These are phyloP conservation scores for Acropternis orthonyx DNA, from an alignment of 2,797 vertebrate genomes.

Conservation along the genomic window DNA sequence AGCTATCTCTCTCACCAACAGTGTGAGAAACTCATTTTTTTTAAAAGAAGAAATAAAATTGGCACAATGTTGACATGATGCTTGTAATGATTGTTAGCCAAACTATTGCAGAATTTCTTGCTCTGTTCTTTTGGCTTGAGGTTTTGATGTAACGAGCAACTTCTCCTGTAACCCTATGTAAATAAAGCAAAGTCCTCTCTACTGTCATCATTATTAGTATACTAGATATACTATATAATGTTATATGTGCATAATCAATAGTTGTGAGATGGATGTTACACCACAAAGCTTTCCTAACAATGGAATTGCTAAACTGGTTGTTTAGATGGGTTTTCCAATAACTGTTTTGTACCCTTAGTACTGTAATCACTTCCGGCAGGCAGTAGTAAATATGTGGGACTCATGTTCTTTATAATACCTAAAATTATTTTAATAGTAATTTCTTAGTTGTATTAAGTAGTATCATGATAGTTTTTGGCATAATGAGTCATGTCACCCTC, in stretches of 20 bases:
- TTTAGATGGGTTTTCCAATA: slow-evolving; percentile 5
- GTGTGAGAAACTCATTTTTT: not conserved
- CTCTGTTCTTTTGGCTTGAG: not conserved
- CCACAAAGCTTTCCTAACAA: not conserved
- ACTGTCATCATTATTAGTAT: not conserved
- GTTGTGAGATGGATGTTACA: not conserved
- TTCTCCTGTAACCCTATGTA: not conserved
- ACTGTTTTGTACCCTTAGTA: not conserved
- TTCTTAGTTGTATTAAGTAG: not conserved
- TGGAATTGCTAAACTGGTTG: not conserved
- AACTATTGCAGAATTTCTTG: not conserved
- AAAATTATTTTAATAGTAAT: not conserved
- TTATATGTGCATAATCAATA: not conserved
- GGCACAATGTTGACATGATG: not conserved
- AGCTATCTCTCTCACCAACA: not conserved
- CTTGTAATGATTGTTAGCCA: not conserved
- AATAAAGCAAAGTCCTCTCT: not conserved
- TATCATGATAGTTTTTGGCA: not conserved
- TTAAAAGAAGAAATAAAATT: not conserved
- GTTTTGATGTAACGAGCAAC: not conserved
- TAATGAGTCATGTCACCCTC: not conserved
- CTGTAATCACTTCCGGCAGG: not conserved
- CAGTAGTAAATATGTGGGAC: not conserved
- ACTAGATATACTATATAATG: not conserved
- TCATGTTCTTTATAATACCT: not conserved